Conservation (phyloP, 2,113 vertebrate species). For the Brachirus orientalis region DNA sequence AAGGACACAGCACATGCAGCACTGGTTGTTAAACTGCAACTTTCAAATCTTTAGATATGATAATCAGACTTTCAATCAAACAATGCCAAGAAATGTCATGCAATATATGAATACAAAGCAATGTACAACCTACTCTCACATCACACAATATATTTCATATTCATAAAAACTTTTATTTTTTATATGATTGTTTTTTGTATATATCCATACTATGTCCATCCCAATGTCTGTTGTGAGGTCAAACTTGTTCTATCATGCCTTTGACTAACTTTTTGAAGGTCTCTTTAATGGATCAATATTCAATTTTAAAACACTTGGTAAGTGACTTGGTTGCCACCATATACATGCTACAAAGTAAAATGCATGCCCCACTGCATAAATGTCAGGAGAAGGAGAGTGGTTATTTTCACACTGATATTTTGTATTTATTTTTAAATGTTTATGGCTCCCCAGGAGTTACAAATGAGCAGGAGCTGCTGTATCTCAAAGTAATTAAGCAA, state of each 20-base stretch:
- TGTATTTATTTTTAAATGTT: background rate
- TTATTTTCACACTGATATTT: background rate
- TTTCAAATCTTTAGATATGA: background rate
- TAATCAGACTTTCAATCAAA: too few species aligned
- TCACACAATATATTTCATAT: too few species aligned
- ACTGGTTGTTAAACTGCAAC: background rate
- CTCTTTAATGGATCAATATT: background rate
- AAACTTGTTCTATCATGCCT: background rate
- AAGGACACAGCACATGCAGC: background rate
- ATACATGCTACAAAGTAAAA: background rate
- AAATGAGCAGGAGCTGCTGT: background rate
- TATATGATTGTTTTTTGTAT: too few species aligned
- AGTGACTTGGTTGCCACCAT: constrained; percentile 1
- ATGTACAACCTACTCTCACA: too few species aligned
- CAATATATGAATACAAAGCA: too few species aligned
- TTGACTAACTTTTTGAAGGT: background rate
- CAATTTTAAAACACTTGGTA: background rate
- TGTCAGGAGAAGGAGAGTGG: too few species aligned
- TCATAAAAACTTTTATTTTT: too few species aligned
- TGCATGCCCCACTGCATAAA: background rate
- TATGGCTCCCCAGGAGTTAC: background rate
- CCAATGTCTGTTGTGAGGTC: background rate
- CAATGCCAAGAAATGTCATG: too few species aligned
- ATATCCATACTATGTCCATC: too few species aligned
- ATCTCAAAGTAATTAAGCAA: background rate